These are phyloP conservation scores for Bujurquina vittata DNA, from an alignment of 2,113 vertebrate species.

Conservation along the genomic window DNA sequence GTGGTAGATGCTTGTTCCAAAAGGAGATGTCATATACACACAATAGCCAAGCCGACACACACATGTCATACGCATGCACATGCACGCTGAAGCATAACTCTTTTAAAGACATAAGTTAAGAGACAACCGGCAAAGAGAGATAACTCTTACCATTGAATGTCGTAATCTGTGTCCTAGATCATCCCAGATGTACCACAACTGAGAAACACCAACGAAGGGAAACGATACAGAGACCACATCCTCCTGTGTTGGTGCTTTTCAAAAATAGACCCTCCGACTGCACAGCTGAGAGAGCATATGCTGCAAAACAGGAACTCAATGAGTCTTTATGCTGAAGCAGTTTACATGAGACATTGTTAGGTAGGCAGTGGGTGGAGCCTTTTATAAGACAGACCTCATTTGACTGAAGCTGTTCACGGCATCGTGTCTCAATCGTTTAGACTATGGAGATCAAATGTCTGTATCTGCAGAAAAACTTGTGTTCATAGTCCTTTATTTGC, in stretches of 20 bases:
- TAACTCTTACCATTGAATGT: constrained; percentile 34
- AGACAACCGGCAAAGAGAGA: background rate
- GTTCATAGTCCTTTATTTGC: background rate
- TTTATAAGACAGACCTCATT: background rate
- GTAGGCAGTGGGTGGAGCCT: constrained; percentile 34
- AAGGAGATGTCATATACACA: background rate
- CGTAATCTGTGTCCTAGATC: constrained; percentile 18
- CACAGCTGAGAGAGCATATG: constrained; percentile 6
- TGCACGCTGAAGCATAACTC: no score
- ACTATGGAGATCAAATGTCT: background rate
- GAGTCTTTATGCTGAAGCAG: constrained; percentile 12
- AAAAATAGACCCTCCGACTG: constrained; percentile 35
- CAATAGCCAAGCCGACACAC: background rate
- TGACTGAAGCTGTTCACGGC: background rate
- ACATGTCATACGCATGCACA: background rate
- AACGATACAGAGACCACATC: constrained; percentile 59
- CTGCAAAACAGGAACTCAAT: constrained; percentile 65
- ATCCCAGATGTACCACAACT: constrained; percentile 7
- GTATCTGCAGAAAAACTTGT: background rate
- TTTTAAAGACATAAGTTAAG: background rate
- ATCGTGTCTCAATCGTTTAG: background rate
- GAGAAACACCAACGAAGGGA: background rate
- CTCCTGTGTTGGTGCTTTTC: constrained; percentile 31
- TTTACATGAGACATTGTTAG: background rate
- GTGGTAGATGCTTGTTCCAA: background rate